These are phyloP conservation scores for Amphimallon solstitiale DNA, from an alignment of 2,888 invertebrate genomes.

Conservation along the genomic window DNA sequence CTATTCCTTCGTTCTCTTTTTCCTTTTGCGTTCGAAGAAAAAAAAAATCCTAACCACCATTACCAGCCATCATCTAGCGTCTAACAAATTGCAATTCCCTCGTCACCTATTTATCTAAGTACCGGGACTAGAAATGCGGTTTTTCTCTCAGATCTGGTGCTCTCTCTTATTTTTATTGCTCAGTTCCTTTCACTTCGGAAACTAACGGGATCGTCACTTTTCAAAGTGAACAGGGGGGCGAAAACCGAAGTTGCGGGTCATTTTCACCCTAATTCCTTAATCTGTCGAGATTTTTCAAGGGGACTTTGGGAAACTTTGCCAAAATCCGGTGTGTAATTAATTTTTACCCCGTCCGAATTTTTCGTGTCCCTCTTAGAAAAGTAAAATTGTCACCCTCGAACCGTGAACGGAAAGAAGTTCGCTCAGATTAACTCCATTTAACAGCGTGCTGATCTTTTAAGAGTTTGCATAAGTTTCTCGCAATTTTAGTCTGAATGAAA, in stretches of 20 bases:
- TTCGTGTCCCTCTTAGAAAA: background rate
- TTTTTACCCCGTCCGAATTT: background rate
- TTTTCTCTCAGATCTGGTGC: background rate
- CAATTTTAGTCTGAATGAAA: too few species aligned
- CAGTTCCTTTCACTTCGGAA: background rate
- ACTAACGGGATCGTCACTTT: background rate
- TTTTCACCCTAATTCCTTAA: conserved; percentile 5
- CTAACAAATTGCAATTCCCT: conserved; percentile 23
- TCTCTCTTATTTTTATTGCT: conserved; percentile 1
- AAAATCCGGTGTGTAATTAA: conserved; percentile 5
- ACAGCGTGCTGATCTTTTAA: too few species aligned
- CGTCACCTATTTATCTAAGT: conserved; percentile 27
- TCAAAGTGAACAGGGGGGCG: background rate
- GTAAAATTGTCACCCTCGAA: too few species aligned
- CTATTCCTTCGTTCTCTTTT: too few species aligned
- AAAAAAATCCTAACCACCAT: conserved; percentile 15
- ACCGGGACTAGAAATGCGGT: background rate
- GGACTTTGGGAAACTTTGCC: background rate
- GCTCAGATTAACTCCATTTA: too few species aligned
- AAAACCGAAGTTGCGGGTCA: conserved; percentile 1
- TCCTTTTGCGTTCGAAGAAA: too few species aligned
- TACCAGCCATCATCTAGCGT: conserved; percentile 27
- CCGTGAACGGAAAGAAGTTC: too few species aligned
- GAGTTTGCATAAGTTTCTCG: too few species aligned
- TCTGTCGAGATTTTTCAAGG: background rate